phyloP scores from a whole-genome alignment of 2,888 invertebrate genomes.

The Rhogogaster chlorosoma region DNA sequence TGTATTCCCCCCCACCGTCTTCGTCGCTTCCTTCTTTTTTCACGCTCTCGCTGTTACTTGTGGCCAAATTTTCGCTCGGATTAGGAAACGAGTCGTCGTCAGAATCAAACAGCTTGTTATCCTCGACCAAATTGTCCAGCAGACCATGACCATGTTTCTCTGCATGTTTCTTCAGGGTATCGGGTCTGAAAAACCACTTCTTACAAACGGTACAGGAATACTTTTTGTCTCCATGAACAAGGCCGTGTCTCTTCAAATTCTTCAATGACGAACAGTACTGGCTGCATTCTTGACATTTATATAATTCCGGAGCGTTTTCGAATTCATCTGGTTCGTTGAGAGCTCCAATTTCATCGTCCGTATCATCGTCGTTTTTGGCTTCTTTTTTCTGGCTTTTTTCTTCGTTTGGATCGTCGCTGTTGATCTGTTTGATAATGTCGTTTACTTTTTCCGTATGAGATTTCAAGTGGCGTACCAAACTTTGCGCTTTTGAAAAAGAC shows the following conservation, averaged over 20 bases:
- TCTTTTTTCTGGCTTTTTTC: conserved; percentile 61
- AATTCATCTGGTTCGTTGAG: conserved; percentile 66
- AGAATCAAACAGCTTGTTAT: conserved; percentile 74
- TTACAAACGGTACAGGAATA: conserved; percentile 76
- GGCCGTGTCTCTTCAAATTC: conserved; percentile 72
- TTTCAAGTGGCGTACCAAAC: conserved; percentile 69
- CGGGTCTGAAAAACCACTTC: conserved; percentile 75
- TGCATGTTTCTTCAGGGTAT: conserved; percentile 75
- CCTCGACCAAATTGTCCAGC: conserved; percentile 73
- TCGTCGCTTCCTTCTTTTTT: conserved; percentile 60
- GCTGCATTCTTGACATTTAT: conserved; percentile 73
- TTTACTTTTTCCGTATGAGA: conserved; percentile 68
- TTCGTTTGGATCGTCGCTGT: conserved; percentile 56
- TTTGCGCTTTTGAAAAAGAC: conserved; percentile 69
- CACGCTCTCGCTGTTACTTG: conserved; percentile 18
- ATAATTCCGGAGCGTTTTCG: conserved; percentile 70
- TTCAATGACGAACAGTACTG: conserved; percentile 74
- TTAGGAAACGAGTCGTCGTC: conserved; percentile 70
- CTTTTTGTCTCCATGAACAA: conserved; percentile 76
- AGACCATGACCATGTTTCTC: conserved; percentile 75
- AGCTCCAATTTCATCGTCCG: conserved; percentile 64
- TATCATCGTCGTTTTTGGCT: conserved; percentile 66
- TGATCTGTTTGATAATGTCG: conserved; percentile 64
- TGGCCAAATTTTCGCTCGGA: not conserved
- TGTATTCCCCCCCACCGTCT: conserved; percentile 69